Evolutionary conservation across 1,140 invertebrate species (phyloP), one percentile per base, ranked within the genome.

Genomic region (Dinoponera quadriceps): DNA sequence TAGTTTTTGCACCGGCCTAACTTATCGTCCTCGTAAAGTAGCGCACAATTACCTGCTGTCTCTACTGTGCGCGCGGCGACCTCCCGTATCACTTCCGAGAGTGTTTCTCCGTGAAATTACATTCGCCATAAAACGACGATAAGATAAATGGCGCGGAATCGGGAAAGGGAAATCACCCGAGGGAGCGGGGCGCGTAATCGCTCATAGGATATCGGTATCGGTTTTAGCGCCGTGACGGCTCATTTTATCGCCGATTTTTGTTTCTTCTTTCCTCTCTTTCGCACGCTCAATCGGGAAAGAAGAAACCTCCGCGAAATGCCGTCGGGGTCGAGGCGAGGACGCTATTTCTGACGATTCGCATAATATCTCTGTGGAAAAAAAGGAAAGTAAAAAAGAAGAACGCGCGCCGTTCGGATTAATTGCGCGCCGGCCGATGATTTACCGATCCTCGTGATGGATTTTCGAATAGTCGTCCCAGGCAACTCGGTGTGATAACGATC

Each of bases 11-110:
- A 29, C 66, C 55, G 84, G 75, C 60, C 85, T 91, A 91, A 91
- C 89, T 91, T 91, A 91, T 91, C 89, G 87, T 88, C 80, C 87
- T 91, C 90, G 89, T 91, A 91, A 91, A 91, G 71, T 91, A 86
- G 89, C 78, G 74, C 83, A 91, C 89, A 90, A 91, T 91, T 91
- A 85, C 86, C 86, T 90, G 90, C 86, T 90, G 90, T 88, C 89
- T 88, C 83, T 84, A 84, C 88, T 62, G 63, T 89, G 81, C 86
- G 25, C 25, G 44, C 51, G 78, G 77, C 87, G 77, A 85, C 57
- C 60, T 69, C 60, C 66, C 85, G 71, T 73, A 84, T 88, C 86
- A 82, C 77, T 80, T 87, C 82, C 74, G 33, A 84, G 74, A 27
- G 69, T 29, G 59, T 87, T 54, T 83, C 82, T 55, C 85, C 82